Conservation (phyloP, 2,888 invertebrate species). For the Cetonia aurata region DNA sequence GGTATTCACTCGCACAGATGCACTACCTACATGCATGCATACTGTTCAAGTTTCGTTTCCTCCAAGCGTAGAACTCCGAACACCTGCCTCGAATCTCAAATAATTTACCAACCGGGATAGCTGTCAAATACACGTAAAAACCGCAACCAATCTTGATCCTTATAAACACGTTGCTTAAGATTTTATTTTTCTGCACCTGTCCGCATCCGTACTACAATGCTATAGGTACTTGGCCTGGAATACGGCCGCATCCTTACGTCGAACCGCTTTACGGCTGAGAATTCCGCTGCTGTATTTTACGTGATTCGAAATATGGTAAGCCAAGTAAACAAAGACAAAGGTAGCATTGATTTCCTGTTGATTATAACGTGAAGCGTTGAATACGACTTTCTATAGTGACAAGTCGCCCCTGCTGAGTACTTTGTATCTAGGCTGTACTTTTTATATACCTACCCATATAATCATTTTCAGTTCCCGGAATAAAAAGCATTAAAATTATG, state of each 20-base stretch:
- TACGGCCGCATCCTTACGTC: conserved; percentile 45
- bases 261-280: conserved; percentile 34
- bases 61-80: conserved; percentile 53
- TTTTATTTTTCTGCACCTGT: conserved; percentile 53
- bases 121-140: conserved; percentile 60
- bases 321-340: conserved; percentile 50
- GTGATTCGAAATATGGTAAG: conserved; percentile 49
- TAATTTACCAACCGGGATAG: conserved; percentile 64
- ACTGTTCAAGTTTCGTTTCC: conserved; percentile 29
- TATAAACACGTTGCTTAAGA: conserved; percentile 52
- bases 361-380: conserved; percentile 44
- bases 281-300: conserved; percentile 41
- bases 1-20: conserved; percentile 15
- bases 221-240: conserved; percentile 48
- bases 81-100: conserved; percentile 65
- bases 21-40: conserved; percentile 15
- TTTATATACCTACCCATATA: no score
- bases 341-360: conserved; percentile 53
- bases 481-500: conserved; percentile 30
- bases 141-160: conserved; percentile 54
- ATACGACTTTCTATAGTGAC: conserved; percentile 24
- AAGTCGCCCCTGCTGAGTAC: conserved; percentile 28
- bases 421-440: conserved; percentile 20
- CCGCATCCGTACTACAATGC: conserved; percentile 51
- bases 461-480: conserved; percentile 23